Conservation (phyloP, 2,113 vertebrate genomes). For the Propithecus coquereli region DNA sequence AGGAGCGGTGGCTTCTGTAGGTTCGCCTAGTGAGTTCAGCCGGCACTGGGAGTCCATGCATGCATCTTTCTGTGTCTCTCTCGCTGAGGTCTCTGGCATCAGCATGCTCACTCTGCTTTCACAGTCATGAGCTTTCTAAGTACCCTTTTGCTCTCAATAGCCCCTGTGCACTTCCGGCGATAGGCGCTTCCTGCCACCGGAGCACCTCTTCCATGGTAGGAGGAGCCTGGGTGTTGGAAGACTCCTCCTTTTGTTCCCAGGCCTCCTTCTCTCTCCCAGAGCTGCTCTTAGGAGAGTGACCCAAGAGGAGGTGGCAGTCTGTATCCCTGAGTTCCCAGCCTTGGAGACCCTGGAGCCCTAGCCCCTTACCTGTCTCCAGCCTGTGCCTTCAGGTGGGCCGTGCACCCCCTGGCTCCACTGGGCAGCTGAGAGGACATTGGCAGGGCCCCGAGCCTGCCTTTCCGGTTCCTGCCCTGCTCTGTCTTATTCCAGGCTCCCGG, state of each 20-base stretch:
- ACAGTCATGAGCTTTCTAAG: not conserved
- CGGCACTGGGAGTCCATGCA: rapidly evolving
- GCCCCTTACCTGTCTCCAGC: not conserved
- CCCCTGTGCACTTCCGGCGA: not conserved
- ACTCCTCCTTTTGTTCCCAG: not conserved
- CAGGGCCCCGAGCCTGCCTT: not conserved
- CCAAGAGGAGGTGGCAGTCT: not conserved
- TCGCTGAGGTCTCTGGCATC: not conserved
- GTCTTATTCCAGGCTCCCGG: not conserved
- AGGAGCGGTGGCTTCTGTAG: not conserved
- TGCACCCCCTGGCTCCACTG: not conserved
- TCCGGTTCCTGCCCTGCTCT: not conserved
- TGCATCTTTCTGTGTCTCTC: not conserved
- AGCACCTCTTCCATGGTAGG: not conserved
- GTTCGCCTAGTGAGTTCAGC: not conserved
- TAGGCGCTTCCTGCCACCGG: too few relatives aligned
- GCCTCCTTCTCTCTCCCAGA: not conserved
- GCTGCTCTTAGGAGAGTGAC: not conserved
- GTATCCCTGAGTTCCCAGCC: not conserved
- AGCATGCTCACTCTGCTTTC: not conserved
- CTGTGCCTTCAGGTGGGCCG: not conserved
- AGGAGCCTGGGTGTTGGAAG: not conserved
- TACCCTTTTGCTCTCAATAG: not conserved
- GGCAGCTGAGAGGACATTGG: not conserved
- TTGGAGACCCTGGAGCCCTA: not conserved